Evolutionary conservation across 2,888 invertebrate genomes (phyloP), one percentile per base, ranked within the genome.

Genomic region (Electrophaes corylata): DNA sequence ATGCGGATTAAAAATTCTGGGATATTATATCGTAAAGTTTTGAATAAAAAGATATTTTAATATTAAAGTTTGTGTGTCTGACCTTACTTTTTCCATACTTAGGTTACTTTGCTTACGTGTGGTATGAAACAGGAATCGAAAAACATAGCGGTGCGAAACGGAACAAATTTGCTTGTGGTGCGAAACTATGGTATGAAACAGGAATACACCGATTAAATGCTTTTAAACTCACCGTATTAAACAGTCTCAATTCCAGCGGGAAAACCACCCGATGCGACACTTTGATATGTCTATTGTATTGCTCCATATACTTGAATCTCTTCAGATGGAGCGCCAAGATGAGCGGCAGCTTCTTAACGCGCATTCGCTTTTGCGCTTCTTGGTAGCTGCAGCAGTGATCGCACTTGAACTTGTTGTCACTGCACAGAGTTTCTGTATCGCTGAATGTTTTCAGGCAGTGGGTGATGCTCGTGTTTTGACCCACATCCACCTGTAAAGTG

Each of bases 321-420:
- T 99, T 99, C 67, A 99, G 93, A 88, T 99, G 99, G 67, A 99
- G 91, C 10, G 99, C 99, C 73, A 99, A 93, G 73, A 99, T 98
- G 93, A 98, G 97, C 8, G 99, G 99, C 74, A 99, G 92, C 84
- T 99, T 99, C 92, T 99, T 99, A 10, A 99, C 98, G 63, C 99
- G 93, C 98, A 99, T 99, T 63, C 99, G 95, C 90, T 97, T 98
- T 93, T 99, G 98, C 41, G 99, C 99, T 91, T 99, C 99, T 88
- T 99, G 99, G 90, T 99, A 99, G 91, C 98, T 98, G 92, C 98
- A 98, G 86, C 99, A 99, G 79, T 98, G 97, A 93, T 99, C 99
- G 90, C 99, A 99, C 91, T 99, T 99, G 86, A 99, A 99, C 91
- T 99, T 99, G 93, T 99, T 99, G 89, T 99, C 99, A 77, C 97